Evolutionary conservation across 2,113 vertebrate species (phyloP), one percentile per base, ranked within the genome.

Genomic region (Calidris pugnax): DNA sequence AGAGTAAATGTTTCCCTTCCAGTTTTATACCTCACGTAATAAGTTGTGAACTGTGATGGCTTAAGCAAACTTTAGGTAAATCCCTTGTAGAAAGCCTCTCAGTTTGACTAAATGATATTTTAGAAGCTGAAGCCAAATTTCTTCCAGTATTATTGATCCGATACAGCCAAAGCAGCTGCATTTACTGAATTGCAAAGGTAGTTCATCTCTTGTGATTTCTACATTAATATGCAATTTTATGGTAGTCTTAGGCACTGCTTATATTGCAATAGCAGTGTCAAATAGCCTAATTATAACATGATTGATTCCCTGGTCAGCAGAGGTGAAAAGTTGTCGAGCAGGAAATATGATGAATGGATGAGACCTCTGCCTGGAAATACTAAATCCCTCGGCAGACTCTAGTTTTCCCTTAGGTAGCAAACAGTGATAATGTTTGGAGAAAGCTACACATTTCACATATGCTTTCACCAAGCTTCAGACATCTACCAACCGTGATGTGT

Each of bases 141-240:
- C 21, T 74, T 63, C 37, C 33, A 67, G 11, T 45, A 63, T 41
- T 93, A 92, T 85, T 69, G 83, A 90, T 75, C 48, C 78, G 35
- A 45, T 71, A 41, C 14, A 90, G 26, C 7, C 62, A 92, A 83
- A 92, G 60, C 51, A 86, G 56, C 24, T 86, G 56, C 37, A 88
- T 66, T 59, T 90, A 67, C 26, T 78, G 55, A 77, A 89, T 84
- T 32, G 72, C 17, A 27, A 87, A 72, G 39, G 57, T 53, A 41
- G 51, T 23, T 72, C 69, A 23, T 85, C 68, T 87, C 80, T 37
- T 90, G 62, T 66, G 90, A 84, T 82, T 89, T 93, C 73, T 95
- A n/a, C 77, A 90, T 90, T 94, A 91, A 95, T 76, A 89, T 20
- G 12, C 41, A 90, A 79, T 78, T 89, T 97, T 89, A 84, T 64